A percentile compares a stretch with the other conserved stretches of the same genome.
phyloP scores from a whole-genome alignment of 1,140 invertebrate species.

The Drosophila punjabiensis region DNA sequence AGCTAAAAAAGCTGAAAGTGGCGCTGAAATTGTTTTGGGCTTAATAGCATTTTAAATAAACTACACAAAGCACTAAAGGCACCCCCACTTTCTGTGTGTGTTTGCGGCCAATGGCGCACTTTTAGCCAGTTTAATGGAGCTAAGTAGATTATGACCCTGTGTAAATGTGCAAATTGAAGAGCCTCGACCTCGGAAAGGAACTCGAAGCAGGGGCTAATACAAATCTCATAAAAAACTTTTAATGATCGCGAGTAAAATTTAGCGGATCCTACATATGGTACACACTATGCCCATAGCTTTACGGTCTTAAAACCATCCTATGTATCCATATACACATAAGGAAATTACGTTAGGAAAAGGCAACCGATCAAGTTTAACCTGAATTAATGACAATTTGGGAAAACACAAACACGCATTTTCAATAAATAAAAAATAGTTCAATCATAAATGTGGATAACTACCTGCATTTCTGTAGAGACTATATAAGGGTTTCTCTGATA shows the following conservation, averaged over 20 bases:
- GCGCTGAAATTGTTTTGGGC: slow-evolving; percentile 72
- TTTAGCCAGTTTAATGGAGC: slow-evolving; percentile 71
- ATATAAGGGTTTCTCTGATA: background rate
- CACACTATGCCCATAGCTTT: slow-evolving; percentile 1
- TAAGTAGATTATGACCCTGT: slow-evolving; percentile 68
- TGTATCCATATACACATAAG: background rate
- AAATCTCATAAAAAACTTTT: slow-evolving; percentile 39
- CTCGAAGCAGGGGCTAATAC: slow-evolving; percentile 27
- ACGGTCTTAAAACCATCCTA: background rate
- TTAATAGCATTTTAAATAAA: slow-evolving; percentile 82
- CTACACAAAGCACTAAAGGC: slow-evolving; percentile 69
- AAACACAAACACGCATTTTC: too few species aligned
- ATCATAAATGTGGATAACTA: background rate
- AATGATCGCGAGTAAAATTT: slow-evolving; percentile 47
- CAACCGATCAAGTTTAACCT: background rate
- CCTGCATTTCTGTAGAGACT: background rate
- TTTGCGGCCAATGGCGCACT: slow-evolving; percentile 55
- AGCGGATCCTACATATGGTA: slow-evolving; percentile 16
- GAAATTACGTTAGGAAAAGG: background rate
- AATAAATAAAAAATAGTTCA: background rate
- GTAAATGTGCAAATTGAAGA: slow-evolving; percentile 73
- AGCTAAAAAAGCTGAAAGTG: slow-evolving; percentile 14
- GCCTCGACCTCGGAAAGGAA: background rate
- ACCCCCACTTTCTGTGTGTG: slow-evolving; percentile 14
- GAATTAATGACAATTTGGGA: too few species aligned